Percentiles rank a stretch among this genome's conserved stretches.
Conservation (phyloP, 2,888 invertebrate genomes). For the Erpobdella octoculata region DNA sequence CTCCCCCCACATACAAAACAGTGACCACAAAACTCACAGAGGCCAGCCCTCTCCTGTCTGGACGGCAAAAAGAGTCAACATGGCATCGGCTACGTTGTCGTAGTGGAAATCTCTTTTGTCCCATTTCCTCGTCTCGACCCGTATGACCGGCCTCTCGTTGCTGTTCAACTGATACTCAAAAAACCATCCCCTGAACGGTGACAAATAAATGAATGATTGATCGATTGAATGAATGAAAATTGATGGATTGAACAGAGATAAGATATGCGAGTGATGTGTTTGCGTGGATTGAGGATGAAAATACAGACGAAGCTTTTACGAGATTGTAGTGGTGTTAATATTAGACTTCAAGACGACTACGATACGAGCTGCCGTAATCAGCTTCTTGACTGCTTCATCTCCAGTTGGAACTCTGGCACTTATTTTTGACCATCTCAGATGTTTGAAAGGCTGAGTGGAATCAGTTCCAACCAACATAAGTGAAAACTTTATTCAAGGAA, state of each 20-base stretch:
- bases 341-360: no score
- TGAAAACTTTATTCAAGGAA: no score
- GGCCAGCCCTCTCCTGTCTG: constrained; percentile 99
- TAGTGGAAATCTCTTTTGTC: constrained; percentile 89
- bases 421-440: no score
- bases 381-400: no score
- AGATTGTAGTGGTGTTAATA: no score
- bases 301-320: no score
- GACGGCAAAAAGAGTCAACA: constrained; percentile 97
- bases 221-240: background rate
- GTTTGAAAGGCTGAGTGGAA: no score
- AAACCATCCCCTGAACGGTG: constrained; percentile 88
- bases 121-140: constrained; percentile 75
- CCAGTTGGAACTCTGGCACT: no score
- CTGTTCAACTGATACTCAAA: constrained; percentile 70
- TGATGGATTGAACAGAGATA: background rate
- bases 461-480: no score
- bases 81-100: constrained; percentile 93
- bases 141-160: constrained; percentile 63
- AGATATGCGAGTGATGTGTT: background rate
- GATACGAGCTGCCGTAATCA: no score
- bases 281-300: background rate
- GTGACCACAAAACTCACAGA: constrained; percentile 68
- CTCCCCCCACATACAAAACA: no score
- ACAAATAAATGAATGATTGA: background rate